These are phyloP conservation scores for Dendrophyllia cribrosa DNA, from an alignment of 64 coral and sea anemone genomes.

Conservation along the genomic window DNA sequence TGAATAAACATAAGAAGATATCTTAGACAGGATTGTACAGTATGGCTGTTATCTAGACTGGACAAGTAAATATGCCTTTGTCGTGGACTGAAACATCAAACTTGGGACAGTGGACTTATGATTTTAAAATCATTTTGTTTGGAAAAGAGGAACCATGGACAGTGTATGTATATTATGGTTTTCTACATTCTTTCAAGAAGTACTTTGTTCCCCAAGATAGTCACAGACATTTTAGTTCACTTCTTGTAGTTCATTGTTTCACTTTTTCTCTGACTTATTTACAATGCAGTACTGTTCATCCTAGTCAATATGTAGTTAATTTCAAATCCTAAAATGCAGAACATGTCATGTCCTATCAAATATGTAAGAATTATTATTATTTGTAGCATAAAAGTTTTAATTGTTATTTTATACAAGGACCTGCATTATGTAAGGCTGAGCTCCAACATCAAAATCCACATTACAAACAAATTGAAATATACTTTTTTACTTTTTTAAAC, in stretches of 20 bases:
- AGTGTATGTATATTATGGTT: neutral
- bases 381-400: neutral
- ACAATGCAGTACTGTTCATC: too few relatives aligned
- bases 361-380: neutral
- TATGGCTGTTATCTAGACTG: neutral
- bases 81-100: neutral
- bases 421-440: neutral
- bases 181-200: neutral
- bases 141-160: neutral
- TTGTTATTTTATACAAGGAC: neutral
- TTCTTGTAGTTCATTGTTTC: too few relatives aligned
- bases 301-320: too few relatives aligned
- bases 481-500: too few relatives aligned
- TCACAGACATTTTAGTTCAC: neutral
- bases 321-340: neutral
- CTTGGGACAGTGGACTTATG: neutral
- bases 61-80: neutral
- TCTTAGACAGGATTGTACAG: neutral
- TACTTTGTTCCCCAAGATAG: neutral
- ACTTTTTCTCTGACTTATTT: too few relatives aligned
- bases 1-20: neutral
- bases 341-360: neutral
- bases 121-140: neutral
- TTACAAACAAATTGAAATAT: too few relatives aligned
- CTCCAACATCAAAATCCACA: too few relatives aligned